A percentile compares a stretch with the other conserved stretches of the same genome.
phyloP scores from a whole-genome alignment of 2,113 vertebrate genomes.

The Archocentrus centrarchus region DNA sequence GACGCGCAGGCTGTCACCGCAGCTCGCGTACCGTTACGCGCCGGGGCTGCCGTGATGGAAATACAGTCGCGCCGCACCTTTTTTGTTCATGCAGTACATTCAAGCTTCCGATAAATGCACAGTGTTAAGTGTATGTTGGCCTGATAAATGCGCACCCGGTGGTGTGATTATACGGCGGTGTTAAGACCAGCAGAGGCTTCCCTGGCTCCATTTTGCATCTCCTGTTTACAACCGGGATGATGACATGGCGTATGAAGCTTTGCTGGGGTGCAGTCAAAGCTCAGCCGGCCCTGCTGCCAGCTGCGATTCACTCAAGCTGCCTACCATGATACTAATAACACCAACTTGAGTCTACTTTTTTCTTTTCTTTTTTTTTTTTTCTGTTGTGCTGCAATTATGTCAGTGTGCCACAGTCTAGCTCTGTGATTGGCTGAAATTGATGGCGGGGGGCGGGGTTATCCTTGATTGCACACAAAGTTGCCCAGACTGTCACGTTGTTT shows the following conservation, averaged over 20 bases:
- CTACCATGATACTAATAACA: slow-evolving; percentile 13
- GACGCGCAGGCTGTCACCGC: slow-evolving; percentile 38
- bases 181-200: slow-evolving; percentile 25
- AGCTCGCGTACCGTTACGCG: slow-evolving; percentile 30
- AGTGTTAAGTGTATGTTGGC: background rate
- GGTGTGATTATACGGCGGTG: slow-evolving; percentile 2
- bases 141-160: background rate
- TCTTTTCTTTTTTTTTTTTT: background rate
- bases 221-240: slow-evolving; percentile 73
- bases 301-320: slow-evolving; percentile 3
- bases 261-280: slow-evolving; percentile 28
- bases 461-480: slow-evolving; percentile 66
- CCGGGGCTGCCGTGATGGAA: background rate
- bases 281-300: background rate
- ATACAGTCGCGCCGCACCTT: background rate
- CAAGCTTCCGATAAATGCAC: background rate
- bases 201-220: slow-evolving; percentile 80
- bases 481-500: slow-evolving; percentile 62
- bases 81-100: background rate
- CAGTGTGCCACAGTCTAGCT: slow-evolving; percentile 77
- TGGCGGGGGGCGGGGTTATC: slow-evolving; percentile 82
- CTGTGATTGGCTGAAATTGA: slow-evolving; percentile 85
- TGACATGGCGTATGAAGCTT: slow-evolving; percentile 70
- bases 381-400: slow-evolving; percentile 74
- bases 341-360: slow-evolving; percentile 54